Evolutionary conservation across 2,888 invertebrate species (phyloP).

Genomic region (Homarus gammarus): DNA sequence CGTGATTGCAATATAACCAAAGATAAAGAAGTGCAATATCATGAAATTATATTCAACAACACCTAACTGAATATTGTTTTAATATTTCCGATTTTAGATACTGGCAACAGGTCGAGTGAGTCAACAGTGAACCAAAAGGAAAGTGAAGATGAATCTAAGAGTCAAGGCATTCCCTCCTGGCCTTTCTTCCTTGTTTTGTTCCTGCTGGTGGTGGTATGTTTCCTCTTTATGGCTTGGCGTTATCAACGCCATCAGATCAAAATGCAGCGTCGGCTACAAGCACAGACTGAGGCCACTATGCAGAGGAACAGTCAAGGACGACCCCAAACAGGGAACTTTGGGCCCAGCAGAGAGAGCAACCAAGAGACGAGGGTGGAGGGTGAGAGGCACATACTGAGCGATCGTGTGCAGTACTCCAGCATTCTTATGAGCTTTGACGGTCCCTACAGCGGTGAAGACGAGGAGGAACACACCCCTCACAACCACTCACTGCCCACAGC

Average conservation of each 20-base stretch:
- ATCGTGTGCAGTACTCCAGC: neutral
- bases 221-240: slow-evolving; percentile 33
- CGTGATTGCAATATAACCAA: no score
- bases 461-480: neutral
- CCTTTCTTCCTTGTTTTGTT: slow-evolving; percentile 1
- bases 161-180: neutral
- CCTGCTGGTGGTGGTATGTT: slow-evolving; percentile 13
- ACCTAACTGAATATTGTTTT: no score
- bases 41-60: no score
- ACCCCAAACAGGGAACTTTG: neutral
- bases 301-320: neutral
- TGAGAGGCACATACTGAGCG: neutral
- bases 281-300: neutral
- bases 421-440: neutral
- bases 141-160: neutral
- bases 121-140: neutral
- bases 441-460: neutral
- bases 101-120: neutral
- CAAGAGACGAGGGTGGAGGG: neutral
- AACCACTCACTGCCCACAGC: neutral
- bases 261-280: neutral
- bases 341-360: neutral
- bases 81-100: neutral
- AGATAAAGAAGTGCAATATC: no score
- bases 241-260: slow-evolving; percentile 36